Evolutionary conservation across 2,113 vertebrate genomes (phyloP), one percentile per base, ranked within the genome.

Genomic region (Philantomba maxwellii): DNA sequence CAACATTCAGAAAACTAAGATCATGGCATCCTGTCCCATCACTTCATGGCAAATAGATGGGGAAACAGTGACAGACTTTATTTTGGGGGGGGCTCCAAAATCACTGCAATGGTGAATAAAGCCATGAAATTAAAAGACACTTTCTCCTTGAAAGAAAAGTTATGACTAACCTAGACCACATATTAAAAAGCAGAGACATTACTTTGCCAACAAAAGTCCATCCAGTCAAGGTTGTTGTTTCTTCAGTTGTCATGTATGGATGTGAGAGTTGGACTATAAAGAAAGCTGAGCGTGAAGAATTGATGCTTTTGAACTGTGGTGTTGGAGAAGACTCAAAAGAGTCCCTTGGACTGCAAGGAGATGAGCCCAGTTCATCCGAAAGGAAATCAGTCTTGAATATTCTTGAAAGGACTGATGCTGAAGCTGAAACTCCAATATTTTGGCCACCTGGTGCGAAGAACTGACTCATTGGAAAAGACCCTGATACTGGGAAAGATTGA

Each of bases 51-150:
- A 21, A 70, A 36, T 70, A 70, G 17, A 36, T 0, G 0, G n/a
- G n/a, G n/a, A 70, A 36, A 70, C 4, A 66, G 8, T 36, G 17
- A 5, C 17, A 11, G 64, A 21, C 9, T 70, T 70, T 36, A 70
- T 11, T 70, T 36, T 21, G 0, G 0, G 0, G 0, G 17, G n/a
- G 4, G n/a, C 5, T 70, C 64, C 64, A 70, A 70, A 70, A 70
- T 36, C 64, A 36, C 64, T 70, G n/a, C 17, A 21, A 11, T 70
- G 4, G 0, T 70, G 64, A 70, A 1, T 70, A 2, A 2, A 70
- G 19, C 64, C n/a, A 36, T 70, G 9, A 70, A 70, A 70, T 70
- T 70, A 70, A 70, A 70, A 70, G 64, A 21, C 2, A 11, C n/a
- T 70, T 36, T 2, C 33, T 70, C 19, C 64, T 70, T 70, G 17